phyloP scores from a whole-genome alignment of 2,888 invertebrate genomes.

The Acanthococcus lagerstroemiae region DNA sequence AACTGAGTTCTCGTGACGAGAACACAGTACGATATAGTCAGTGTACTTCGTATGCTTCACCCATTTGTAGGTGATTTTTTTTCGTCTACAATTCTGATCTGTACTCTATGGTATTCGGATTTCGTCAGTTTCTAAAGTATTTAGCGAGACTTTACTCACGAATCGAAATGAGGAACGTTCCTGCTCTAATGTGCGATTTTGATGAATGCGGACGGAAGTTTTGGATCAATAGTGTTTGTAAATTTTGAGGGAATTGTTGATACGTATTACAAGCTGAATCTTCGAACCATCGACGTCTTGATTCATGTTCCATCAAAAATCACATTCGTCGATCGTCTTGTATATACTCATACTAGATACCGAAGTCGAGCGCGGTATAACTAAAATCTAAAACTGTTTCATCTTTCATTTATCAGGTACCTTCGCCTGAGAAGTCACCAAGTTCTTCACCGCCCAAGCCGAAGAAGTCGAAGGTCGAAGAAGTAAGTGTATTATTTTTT shows the following conservation, averaged over 20 bases:
- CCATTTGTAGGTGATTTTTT: background rate
- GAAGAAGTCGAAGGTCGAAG: background rate
- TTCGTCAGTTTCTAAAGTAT: background rate
- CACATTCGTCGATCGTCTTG: too few species aligned
- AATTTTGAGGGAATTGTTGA: too few species aligned
- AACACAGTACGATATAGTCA: background rate
- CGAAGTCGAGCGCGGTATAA: too few species aligned
- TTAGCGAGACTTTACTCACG: background rate
- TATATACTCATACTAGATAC: too few species aligned
- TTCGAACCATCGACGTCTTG: too few species aligned
- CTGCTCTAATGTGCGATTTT: background rate
- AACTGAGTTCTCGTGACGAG: background rate
- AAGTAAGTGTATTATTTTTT: background rate
- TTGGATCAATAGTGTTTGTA: too few species aligned
- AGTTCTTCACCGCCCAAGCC: background rate
- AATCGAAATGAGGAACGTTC: background rate
- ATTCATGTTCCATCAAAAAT: too few species aligned
- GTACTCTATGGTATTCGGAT: background rate
- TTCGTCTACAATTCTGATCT: background rate
- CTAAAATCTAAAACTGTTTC: too few species aligned
- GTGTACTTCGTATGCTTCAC: background rate
- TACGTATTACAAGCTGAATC: too few species aligned
- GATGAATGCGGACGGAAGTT: background rate
- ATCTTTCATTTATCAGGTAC: background rate
- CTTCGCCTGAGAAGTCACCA: background rate